These are phyloP conservation scores for Caenorhabditis uteleia DNA, from an alignment of 2,888 invertebrate species.

Conservation along the genomic window DNA sequence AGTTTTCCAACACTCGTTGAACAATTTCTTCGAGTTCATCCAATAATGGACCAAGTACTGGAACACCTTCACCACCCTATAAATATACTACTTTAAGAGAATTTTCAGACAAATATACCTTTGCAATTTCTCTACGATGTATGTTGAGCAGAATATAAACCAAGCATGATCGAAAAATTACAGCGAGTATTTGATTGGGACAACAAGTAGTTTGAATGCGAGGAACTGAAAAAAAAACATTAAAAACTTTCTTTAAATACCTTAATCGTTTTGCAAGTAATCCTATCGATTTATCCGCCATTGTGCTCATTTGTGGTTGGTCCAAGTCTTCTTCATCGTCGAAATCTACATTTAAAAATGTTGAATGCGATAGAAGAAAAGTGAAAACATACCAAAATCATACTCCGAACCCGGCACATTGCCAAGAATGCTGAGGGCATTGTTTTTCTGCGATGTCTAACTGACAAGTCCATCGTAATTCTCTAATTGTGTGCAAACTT, in stretches of 20 bases:
- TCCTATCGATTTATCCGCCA: constrained; percentile 90
- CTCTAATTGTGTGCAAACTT: constrained; percentile 2
- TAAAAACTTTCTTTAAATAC: too few species aligned
- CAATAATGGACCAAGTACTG: constrained; percentile 23
- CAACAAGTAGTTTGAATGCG: constrained; percentile 86
- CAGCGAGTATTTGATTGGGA: constrained; percentile 95
- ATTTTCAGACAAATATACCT: constrained; percentile 15
- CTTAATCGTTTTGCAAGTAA: constrained; percentile 88
- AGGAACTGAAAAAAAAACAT: constrained; percentile 83
- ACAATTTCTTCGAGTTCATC: constrained; percentile 23
- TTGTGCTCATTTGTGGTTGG: constrained; percentile 67
- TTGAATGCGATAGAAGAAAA: too few species aligned
- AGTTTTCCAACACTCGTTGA: constrained; percentile 16
- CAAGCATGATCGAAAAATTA: too few species aligned
- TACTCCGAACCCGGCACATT: too few species aligned
- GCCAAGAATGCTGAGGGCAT: too few species aligned
- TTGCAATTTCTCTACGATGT: constrained; percentile 27
- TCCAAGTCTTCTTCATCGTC: constrained; percentile 53
- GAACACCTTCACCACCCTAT: constrained; percentile 34
- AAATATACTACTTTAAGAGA: too few species aligned
- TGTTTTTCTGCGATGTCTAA: constrained; percentile 19
- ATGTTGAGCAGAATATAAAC: constrained; percentile 21
- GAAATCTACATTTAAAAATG: too few species aligned
- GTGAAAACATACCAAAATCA: too few species aligned
- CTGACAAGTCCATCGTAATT: constrained; percentile 26